Percentiles rank a stretch among this genome's conserved stretches.
Evolutionary conservation across 1,140 invertebrate genomes (phyloP).

Genomic region (Nasonia vitripennis): DNA sequence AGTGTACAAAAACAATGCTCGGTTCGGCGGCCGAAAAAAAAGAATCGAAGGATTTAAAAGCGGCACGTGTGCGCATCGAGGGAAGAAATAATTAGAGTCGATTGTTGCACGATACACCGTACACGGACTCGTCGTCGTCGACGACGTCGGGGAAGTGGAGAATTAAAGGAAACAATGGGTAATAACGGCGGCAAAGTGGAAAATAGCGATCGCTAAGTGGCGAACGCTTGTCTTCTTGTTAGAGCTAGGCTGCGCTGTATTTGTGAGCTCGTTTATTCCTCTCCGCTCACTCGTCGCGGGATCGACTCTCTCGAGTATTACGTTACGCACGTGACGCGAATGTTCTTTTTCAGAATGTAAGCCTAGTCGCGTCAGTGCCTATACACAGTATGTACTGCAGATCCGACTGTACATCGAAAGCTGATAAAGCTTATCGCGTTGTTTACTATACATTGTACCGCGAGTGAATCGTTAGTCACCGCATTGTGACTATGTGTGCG

Average conservation of each 20-base stretch:
- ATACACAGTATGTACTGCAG: no score
- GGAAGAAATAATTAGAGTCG: not conserved
- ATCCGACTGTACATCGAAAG: no score
- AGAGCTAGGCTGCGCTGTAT: not conserved
- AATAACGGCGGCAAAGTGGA: constrained; percentile 19
- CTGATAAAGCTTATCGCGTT: no score
- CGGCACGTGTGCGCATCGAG: not conserved
- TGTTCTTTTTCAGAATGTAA: not conserved
- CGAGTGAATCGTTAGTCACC: no score
- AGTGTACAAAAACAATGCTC: no score
- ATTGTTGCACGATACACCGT: not conserved
- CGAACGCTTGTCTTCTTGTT: not conserved
- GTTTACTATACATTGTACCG: no score
- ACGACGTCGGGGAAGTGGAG: not conserved
- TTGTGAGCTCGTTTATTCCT: constrained; percentile 4
- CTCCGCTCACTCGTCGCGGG: not conserved
- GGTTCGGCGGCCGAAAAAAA: not conserved
- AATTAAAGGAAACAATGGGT: constrained; percentile 29
- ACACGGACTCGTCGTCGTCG: not conserved
- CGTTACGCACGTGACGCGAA: no score
- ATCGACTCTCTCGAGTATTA: not conserved
- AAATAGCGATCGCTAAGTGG: constrained; percentile 23
- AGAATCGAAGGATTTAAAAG: not conserved
- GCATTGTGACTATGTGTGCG: no score
- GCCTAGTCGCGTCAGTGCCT: no score